Conservation (phyloP, 2,113 vertebrate genomes). For the Notothenia rossii region DNA sequence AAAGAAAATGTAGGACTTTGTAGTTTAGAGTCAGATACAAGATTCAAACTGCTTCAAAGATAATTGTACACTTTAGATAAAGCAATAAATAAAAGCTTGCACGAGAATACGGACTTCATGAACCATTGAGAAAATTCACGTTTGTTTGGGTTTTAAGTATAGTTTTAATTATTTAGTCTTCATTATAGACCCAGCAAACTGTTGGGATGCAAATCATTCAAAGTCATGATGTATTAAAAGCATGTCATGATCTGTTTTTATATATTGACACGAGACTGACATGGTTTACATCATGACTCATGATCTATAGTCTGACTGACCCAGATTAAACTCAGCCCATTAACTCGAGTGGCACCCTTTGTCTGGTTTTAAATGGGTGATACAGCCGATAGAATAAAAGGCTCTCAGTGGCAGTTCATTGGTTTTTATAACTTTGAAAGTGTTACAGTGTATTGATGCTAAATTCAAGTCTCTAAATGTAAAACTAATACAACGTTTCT, state of each 20-base stretch:
- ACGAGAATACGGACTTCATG: background rate
- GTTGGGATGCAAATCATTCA: background rate
- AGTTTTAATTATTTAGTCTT: background rate
- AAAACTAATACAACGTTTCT: background rate
- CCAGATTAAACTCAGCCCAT: background rate
- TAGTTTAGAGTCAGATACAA: background rate
- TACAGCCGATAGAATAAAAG: background rate
- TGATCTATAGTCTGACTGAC: slow-evolving; percentile 5
- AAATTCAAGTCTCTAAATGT: background rate
- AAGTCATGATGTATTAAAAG: no score
- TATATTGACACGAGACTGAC: background rate
- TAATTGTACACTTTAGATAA: background rate
- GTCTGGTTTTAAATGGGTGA: background rate
- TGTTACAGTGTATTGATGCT: background rate
- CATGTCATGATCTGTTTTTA: background rate
- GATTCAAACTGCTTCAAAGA: no score
- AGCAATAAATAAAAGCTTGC: background rate
- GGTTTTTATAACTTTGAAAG: background rate
- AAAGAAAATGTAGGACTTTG: background rate
- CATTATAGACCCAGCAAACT: background rate
- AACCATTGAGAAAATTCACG: no score
- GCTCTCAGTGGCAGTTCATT: no score
- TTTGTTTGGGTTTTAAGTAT: background rate
- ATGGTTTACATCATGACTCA: background rate
- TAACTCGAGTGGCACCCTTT: background rate